Evolutionary conservation across 2,888 invertebrate species (phyloP).

Genomic region (Pedicia rivosa): DNA sequence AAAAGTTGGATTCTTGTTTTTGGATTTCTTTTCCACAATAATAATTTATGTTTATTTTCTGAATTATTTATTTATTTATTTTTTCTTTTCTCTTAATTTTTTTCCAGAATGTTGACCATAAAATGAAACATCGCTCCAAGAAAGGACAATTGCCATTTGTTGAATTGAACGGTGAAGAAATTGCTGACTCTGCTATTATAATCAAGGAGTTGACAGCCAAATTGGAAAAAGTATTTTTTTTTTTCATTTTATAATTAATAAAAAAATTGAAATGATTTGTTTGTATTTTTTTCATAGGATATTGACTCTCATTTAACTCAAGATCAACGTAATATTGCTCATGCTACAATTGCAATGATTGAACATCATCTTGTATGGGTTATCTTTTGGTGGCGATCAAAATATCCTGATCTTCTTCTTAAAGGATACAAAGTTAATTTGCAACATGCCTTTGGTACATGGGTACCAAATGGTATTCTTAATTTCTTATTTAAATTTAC

Average conservation of each 20-base stretch:
- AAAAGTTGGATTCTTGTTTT: too few relatives aligned
- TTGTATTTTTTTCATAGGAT: slow-evolving; percentile 29
- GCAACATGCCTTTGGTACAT: slow-evolving; percentile 73
- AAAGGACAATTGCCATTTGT: slow-evolving; percentile 91
- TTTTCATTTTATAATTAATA: too few relatives aligned
- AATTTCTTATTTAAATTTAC: slow-evolving; percentile 84
- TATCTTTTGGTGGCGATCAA: slow-evolving; percentile 80
- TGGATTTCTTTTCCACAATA: too few relatives aligned
- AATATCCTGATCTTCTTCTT: slow-evolving; percentile 76
- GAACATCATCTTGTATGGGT: slow-evolving; percentile 91
- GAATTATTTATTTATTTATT: too few relatives aligned
- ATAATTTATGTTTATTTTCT: too few relatives aligned
- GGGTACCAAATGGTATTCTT: slow-evolving; percentile 72
- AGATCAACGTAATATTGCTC: slow-evolving; percentile 75
- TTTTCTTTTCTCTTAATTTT: slow-evolving; percentile 15
- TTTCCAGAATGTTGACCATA: slow-evolving; percentile 85
- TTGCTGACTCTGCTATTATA: slow-evolving; percentile 82
- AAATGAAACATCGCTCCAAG: slow-evolving; percentile 83
- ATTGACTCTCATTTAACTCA: slow-evolving; percentile 65
- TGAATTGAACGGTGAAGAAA: slow-evolving; percentile 87
- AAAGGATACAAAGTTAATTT: slow-evolving; percentile 85
- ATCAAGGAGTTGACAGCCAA: slow-evolving; percentile 73
- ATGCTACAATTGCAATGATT: slow-evolving; percentile 88
- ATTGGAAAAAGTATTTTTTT: slow-evolving; percentile 44
- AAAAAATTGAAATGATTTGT: neutral